Evolutionary conservation across 2,113 vertebrate genomes (phyloP).

Genomic region (Neopipo cinnamomea): DNA sequence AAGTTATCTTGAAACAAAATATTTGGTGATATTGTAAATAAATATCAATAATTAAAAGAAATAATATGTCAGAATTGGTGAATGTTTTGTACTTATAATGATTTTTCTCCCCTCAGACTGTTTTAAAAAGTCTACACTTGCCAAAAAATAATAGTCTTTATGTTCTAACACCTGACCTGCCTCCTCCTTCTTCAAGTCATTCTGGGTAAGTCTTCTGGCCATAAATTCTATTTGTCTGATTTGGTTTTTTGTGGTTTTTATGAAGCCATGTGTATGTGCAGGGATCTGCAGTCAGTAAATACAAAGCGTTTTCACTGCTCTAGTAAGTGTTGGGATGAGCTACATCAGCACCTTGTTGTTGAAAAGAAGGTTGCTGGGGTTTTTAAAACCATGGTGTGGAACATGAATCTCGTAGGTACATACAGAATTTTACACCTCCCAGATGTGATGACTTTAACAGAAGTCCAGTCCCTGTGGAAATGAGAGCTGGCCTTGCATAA

Average conservation of each 20-base stretch:
- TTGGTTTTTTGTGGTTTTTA: not conserved
- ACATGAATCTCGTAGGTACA: not conserved
- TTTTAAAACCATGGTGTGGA: not conserved
- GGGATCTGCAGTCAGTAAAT: not conserved
- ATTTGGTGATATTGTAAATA: not conserved
- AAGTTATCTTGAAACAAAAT: not conserved
- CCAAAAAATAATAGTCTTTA: conserved; percentile 99
- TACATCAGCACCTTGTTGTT: not conserved
- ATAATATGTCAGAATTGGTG: not conserved
- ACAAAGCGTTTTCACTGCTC: not conserved
- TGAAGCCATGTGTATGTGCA: not conserved
- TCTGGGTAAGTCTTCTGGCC: conserved; percentile 83
- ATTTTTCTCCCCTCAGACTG: conserved; percentile 78
- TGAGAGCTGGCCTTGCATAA: not conserved
- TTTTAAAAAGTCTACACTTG: conserved; percentile 94
- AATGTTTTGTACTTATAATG: not conserved
- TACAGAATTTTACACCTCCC: not conserved
- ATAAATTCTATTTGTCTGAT: not conserved
- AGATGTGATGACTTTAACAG: not conserved
- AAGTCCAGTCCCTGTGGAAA: not conserved
- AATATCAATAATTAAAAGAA: not conserved
- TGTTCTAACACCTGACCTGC: conserved; percentile 94
- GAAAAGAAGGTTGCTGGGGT: not conserved
- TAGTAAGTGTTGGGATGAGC: not conserved
- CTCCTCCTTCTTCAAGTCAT: conserved; percentile 89